Percentiles rank a stretch among this genome's conserved stretches.
These are phyloP conservation scores for Furcifer pardalis DNA, from an alignment of 2,797 vertebrate genomes.

Conservation along the genomic window DNA sequence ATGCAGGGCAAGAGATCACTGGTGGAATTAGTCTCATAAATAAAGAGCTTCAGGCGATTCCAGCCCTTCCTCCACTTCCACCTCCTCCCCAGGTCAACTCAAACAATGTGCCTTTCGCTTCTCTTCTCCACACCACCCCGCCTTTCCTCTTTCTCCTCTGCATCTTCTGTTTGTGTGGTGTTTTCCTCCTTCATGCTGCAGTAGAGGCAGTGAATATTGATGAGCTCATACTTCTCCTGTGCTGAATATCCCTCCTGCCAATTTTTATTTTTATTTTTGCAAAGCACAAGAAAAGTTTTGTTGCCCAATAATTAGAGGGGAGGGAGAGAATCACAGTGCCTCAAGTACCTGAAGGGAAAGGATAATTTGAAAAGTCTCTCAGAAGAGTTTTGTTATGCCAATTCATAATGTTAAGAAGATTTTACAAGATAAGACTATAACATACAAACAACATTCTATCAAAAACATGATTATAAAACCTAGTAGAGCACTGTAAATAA, in stretches of 20 bases:
- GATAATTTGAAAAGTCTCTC: constrained; percentile 15
- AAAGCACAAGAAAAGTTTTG: background rate
- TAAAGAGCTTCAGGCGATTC: background rate
- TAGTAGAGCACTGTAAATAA: constrained; percentile 75
- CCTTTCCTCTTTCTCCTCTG: constrained; percentile 15
- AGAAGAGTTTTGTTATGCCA: constrained; percentile 38
- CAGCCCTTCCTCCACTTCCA: constrained; percentile 14
- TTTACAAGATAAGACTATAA: constrained; percentile 37
- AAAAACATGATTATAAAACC: constrained; percentile 64
- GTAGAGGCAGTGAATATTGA: constrained; percentile 28
- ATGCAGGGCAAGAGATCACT: background rate
- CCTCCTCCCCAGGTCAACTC: background rate
- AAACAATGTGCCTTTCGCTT: background rate
- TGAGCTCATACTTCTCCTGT: background rate
- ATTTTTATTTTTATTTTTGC: background rate
- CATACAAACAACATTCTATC: constrained; percentile 62
- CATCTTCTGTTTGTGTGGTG: constrained; percentile 3
- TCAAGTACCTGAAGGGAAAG: background rate
- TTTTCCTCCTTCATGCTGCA: constrained; percentile 43
- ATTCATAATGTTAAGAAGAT: constrained; percentile 33
- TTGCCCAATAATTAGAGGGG: background rate
- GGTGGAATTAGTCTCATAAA: constrained; percentile 16
- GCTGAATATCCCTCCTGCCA: background rate
- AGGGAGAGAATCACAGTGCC: constrained; percentile 1
- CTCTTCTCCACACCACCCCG: background rate